Percentiles rank a stretch among this genome's conserved stretches.
These are phyloP conservation scores for Teleogryllus occipitalis DNA, from an alignment of 1,140 invertebrate genomes.

Conservation along the genomic window DNA sequence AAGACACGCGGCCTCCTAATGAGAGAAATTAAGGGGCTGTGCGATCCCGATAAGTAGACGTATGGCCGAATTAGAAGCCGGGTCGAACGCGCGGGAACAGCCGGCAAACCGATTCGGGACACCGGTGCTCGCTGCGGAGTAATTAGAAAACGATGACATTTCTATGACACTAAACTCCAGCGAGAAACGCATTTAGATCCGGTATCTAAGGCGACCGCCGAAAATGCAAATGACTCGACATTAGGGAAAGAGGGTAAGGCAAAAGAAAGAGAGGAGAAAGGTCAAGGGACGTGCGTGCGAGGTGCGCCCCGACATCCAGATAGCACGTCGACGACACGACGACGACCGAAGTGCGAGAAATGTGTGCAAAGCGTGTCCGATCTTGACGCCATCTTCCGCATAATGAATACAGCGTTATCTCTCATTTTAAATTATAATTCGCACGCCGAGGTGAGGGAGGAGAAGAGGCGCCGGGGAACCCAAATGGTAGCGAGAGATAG, in stretches of 20 bases:
- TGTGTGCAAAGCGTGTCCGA: neutral
- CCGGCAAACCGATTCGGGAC: neutral
- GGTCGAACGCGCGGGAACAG: neutral
- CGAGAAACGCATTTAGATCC: neutral
- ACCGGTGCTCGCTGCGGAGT: neutral
- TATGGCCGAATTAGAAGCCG: neutral
- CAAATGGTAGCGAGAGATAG: neutral
- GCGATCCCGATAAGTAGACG: neutral
- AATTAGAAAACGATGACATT: conserved; percentile 1
- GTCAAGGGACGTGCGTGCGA: neutral
- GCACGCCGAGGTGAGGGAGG: neutral
- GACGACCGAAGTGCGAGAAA: neutral
- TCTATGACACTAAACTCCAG: neutral
- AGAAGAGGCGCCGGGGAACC: neutral
- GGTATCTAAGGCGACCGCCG: neutral
- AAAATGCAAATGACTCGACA: neutral
- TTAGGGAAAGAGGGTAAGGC: neutral
- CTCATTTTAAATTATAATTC: conserved; percentile 6
- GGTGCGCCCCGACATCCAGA: no score
- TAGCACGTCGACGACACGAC: neutral
- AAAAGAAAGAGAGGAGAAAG: neutral
- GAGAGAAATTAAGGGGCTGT: neutral
- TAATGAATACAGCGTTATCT: neutral
- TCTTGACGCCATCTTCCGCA: neutral
- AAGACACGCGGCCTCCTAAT: neutral